These are phyloP conservation scores for Sander lucioperca DNA, from an alignment of 2,113 vertebrate species.

Conservation along the genomic window DNA sequence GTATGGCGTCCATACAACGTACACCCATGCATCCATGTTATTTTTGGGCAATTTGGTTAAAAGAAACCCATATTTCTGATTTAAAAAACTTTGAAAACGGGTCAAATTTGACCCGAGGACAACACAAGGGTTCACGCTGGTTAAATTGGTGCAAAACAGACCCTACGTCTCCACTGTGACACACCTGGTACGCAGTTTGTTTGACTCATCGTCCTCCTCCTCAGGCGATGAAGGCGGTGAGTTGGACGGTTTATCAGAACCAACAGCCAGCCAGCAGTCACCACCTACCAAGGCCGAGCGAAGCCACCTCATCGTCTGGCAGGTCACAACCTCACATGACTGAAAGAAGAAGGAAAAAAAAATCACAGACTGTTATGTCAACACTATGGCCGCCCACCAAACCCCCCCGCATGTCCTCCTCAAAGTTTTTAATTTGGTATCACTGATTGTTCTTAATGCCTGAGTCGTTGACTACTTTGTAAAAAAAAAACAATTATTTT, in stretches of 20 bases:
- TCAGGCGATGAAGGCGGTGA: constrained; percentile 95
- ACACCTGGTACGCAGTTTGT: neutral
- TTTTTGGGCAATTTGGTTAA: too few species aligned
- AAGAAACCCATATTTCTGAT: too few species aligned
- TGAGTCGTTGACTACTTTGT: constrained; percentile 66
- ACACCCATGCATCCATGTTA: too few species aligned
- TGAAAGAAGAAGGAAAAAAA: constrained; percentile 75
- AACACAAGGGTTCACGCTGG: too few species aligned
- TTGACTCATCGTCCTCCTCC: constrained; percentile 34
- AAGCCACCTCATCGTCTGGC: constrained; percentile 99
- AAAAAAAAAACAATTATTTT: constrained; percentile 72
- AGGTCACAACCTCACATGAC: constrained; percentile 91
- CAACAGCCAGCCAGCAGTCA: constrained; percentile 85
- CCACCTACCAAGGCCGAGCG: constrained; percentile 92
- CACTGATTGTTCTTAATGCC: constrained; percentile 65
- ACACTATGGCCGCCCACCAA: constrained; percentile 43
- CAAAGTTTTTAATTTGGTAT: constrained; percentile 65
- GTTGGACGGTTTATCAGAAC: constrained; percentile 87
- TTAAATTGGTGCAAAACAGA: neutral
- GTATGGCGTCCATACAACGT: too few species aligned
- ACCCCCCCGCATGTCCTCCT: constrained; percentile 69
- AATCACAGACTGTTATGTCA: constrained; percentile 59
- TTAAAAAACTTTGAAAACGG: too few species aligned
- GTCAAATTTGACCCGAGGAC: too few species aligned
- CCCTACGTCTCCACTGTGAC: neutral